Evolutionary conservation across 2,888 invertebrate genomes (phyloP).

Genomic region (Hypsopygia costalis): DNA sequence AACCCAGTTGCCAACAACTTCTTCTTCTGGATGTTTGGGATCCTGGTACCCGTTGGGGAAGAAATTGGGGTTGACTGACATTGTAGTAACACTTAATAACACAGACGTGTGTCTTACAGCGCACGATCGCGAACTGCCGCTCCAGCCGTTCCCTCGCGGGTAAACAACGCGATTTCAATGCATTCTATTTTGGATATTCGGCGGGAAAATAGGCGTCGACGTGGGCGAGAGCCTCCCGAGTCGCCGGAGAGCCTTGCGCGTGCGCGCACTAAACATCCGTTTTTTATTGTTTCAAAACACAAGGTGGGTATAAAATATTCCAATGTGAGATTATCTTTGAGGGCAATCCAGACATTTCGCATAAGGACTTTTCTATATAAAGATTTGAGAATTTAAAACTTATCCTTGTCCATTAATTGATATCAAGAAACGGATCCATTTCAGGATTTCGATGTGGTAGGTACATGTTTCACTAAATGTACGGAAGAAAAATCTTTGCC

Average conservation of each 20-base stretch:
- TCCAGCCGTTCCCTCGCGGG: slow-evolving; percentile 65
- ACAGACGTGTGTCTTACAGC: slow-evolving; percentile 64
- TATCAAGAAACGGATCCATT: no score
- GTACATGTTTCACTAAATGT: no score
- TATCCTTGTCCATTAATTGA: no score
- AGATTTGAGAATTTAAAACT: no score
- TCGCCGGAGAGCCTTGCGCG: slow-evolving; percentile 49
- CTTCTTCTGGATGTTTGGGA: slow-evolving; percentile 78
- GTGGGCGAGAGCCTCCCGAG: slow-evolving; percentile 61
- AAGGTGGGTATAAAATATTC: not conserved
- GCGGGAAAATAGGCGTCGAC: slow-evolving; percentile 61
- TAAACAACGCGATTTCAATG: slow-evolving; percentile 75
- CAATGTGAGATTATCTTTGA: not conserved
- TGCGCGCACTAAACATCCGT: slow-evolving; percentile 31
- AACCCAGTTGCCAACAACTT: slow-evolving; percentile 82
- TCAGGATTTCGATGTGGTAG: no score
- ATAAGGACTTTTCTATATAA: no score
- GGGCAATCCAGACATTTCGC: no score
- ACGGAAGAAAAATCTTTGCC: no score
- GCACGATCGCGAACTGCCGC: slow-evolving; percentile 64
- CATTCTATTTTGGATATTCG: slow-evolving; percentile 79
- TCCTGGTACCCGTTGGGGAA: slow-evolving; percentile 78
- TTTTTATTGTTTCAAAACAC: slow-evolving; percentile 29
- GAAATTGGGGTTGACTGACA: slow-evolving; percentile 73
- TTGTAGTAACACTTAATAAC: slow-evolving; percentile 46